Evolutionary conservation across 2,113 vertebrate genomes (phyloP), one percentile per base, ranked within the genome.

Genomic region (Heterotis niloticus): DNA sequence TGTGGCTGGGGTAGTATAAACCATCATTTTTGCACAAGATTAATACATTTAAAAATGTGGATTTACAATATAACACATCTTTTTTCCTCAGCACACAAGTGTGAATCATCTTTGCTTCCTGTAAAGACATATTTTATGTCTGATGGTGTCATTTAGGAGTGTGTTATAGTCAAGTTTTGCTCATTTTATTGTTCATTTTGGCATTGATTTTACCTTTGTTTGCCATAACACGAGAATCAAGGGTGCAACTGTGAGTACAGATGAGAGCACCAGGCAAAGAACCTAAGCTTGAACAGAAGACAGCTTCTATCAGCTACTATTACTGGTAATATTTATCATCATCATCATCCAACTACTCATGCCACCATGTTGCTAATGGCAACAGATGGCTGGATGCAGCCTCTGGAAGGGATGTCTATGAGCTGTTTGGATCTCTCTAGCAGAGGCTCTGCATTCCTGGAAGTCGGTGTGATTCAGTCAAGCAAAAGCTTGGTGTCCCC

Each of bases 11-110:
- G 18, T n/a, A 70, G 59, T 20, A 56, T 2, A 59, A 78, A 56
- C 18, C 17, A 13, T 71, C 28, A 17, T 71, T 78, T 62, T 77
- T 77, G 64, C 64, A 66, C 65, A 52, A 26, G 34, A 73, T 73
- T 54, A 73, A 73, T 26, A 52, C n/a, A 24, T 24, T 18, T 44
- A 44, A 1, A 16, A 20, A 24, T 24, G 54, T 57, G 28, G 17
- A 51, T 78, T 62, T 62, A 17, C 68, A 29, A 34, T 7, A 18
- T 14, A 18, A 26, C n/a, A n/a, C n/a, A n/a, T n/a, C n/a, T n/a
- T 12, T 3, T 20, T 29, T 75, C 10, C 73, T 18, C 17, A 20
- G 14, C 5, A 62, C 12, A 62, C 14, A 62, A 10, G 60, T 20
- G 0, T 44, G 7, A 44, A 44, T 44, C 34, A 20, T 62, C 14